A percentile compares a stretch with the other conserved stretches of the same genome.
These are phyloP conservation scores for Lerista edwardsae DNA, from an alignment of 2,797 vertebrate genomes.

Conservation along the genomic window DNA sequence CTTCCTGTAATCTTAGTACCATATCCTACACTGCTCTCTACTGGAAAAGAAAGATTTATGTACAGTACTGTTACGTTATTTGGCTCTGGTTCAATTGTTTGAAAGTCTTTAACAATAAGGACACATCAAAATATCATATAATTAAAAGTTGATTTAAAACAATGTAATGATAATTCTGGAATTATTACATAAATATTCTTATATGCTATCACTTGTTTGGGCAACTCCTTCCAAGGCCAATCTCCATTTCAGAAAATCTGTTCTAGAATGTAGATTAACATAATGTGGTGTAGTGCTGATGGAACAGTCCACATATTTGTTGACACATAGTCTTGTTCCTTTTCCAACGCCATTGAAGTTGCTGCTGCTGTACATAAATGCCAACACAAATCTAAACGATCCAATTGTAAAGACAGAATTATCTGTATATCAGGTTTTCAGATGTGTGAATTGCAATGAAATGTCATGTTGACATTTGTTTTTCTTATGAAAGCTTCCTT, in stretches of 20 bases:
- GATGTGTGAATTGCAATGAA: background rate
- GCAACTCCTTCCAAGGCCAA: background rate
- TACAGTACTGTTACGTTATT: background rate
- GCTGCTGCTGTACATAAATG: constrained; percentile 4
- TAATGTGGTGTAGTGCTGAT: background rate
- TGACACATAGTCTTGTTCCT: background rate
- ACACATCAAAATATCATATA: background rate
- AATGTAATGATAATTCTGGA: background rate
- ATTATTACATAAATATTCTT: background rate
- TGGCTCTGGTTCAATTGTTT: background rate
- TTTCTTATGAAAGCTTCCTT: background rate
- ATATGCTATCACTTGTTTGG: background rate
- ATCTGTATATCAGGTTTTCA: background rate
- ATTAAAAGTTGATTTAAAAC: background rate
- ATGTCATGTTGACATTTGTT: background rate
- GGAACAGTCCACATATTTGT: background rate
- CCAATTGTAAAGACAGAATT: background rate
- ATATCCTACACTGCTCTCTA: constrained; percentile 77
- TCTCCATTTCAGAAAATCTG: background rate
- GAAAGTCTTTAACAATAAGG: background rate
- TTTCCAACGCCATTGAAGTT: background rate
- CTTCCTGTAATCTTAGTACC: constrained; percentile 33
- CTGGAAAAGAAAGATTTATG: constrained; percentile 64
- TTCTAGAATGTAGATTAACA: background rate
- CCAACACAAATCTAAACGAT: constrained; percentile 12